A percentile compares a stretch with the other conserved stretches of the same genome.
These are phyloP conservation scores for Battus philenor DNA, from an alignment of 1,140 invertebrate genomes.

Conservation along the genomic window DNA sequence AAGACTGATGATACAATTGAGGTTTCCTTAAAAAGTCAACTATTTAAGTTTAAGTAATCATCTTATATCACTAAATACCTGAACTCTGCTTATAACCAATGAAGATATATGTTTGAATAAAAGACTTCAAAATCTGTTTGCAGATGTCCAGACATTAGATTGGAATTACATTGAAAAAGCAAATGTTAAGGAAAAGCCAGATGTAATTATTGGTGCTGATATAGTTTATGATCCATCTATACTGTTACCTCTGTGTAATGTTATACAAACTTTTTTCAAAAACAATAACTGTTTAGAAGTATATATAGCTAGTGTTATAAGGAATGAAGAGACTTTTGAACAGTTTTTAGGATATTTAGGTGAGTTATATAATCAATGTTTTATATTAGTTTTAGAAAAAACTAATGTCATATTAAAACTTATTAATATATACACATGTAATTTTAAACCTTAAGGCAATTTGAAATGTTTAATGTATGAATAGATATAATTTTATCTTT, in stretches of 20 bases:
- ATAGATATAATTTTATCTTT: constrained; percentile 11
- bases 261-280: constrained; percentile 36
- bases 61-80: too few relatives aligned
- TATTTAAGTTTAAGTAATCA: too few relatives aligned
- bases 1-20: too few relatives aligned
- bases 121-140: too few relatives aligned
- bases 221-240: constrained; percentile 64
- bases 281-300: constrained; percentile 44
- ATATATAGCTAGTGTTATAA: constrained; percentile 57
- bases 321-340: constrained; percentile 54
- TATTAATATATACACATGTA: neutral
- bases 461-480: neutral
- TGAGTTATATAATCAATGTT: constrained; percentile 21
- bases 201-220: constrained; percentile 60
- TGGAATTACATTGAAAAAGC: constrained; percentile 45
- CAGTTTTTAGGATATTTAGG: constrained; percentile 41
- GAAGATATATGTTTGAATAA: too few relatives aligned
- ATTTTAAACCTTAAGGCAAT: neutral
- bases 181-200: constrained; percentile 29
- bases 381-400: too few relatives aligned
- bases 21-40: too few relatives aligned
- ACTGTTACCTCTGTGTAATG: constrained; percentile 46
- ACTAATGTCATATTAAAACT: neutral
- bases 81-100: too few relatives aligned
- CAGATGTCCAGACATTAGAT: constrained; percentile 45